These are phyloP conservation scores for Idris sp. DNA, from an alignment of 1,140 invertebrate species.

Conservation along the genomic window DNA sequence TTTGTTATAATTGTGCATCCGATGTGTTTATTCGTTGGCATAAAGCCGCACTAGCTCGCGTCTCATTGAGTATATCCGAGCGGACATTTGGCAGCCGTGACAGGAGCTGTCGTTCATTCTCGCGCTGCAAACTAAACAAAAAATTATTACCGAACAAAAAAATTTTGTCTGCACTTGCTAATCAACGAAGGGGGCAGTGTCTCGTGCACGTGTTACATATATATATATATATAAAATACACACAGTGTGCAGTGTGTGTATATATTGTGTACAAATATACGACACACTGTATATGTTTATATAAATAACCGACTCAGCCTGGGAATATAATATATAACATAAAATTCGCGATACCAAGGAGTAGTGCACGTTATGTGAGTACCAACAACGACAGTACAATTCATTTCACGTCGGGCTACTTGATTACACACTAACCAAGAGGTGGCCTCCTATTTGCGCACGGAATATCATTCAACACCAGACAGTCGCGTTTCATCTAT, in stretches of 20 bases:
- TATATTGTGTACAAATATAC: too few species aligned
- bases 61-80: conserved; percentile 9
- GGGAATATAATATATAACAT: too few species aligned
- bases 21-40: conserved; percentile 61
- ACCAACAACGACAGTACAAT: conserved; percentile 43
- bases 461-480: conserved; percentile 38
- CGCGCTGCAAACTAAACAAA: conserved; percentile 40
- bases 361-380: conserved; percentile 68
- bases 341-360: conserved; percentile 56
- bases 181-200: too few species aligned
- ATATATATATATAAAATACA: too few species aligned
- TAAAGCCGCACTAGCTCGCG: conserved; percentile 40
- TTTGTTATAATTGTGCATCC: conserved; percentile 56
- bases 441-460: conserved; percentile 30
- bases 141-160: too few species aligned
- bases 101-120: conserved; percentile 42
- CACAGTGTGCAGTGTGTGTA: conserved; percentile 59
- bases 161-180: too few species aligned
- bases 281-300: too few species aligned
- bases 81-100: conserved; percentile 40
- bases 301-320: conserved; percentile 34
- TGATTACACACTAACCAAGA: conserved; percentile 40
- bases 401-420: conserved; percentile 47
- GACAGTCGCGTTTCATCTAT: conserved; percentile 51
- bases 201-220: conserved; percentile 72